A percentile compares a stretch with the other conserved stretches of the same genome.
Evolutionary conservation across 2,888 invertebrate genomes (phyloP).

Genomic region (Vesta saturnalis): DNA sequence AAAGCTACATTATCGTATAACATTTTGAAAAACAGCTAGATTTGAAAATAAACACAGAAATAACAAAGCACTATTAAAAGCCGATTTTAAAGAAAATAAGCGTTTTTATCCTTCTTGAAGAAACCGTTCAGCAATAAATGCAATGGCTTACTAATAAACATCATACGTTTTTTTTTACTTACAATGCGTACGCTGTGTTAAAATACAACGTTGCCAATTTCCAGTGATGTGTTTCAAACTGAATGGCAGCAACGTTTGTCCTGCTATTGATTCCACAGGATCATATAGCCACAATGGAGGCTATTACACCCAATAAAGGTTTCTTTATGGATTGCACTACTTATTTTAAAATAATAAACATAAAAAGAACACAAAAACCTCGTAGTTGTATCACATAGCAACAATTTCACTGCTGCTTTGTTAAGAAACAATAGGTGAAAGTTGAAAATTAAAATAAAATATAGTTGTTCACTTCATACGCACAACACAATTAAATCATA

Average conservation of each 20-base stretch:
- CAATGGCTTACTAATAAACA: not conserved
- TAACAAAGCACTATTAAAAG: no score
- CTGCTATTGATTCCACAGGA: slow-evolving; percentile 29
- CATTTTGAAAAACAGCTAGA: no score
- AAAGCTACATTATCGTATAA: no score
- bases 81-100: no score
- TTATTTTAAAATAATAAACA: slow-evolving; percentile 32
- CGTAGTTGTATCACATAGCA: slow-evolving; percentile 31
- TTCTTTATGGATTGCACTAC: slow-evolving; percentile 16
- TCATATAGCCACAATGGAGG: slow-evolving; percentile 22
- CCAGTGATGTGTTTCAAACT: slow-evolving; percentile 6
- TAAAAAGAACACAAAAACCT: slow-evolving; percentile 27
- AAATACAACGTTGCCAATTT: slow-evolving; percentile 25
- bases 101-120: no score
- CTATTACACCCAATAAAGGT: slow-evolving; percentile 26
- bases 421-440: slow-evolving; percentile 27
- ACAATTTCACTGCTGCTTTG: slow-evolving; percentile 31
- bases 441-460: not conserved
- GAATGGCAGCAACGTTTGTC: slow-evolving; percentile 29
- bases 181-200: slow-evolving; percentile 22
- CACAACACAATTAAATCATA: slow-evolving; percentile 8
- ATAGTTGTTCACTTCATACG: not conserved
- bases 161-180: slow-evolving; percentile 19
- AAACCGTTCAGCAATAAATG: no score
- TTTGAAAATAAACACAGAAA: no score